phyloP scores from a whole-genome alignment of 2,113 vertebrate species.

The Calyptommatus sinebrachiatus region DNA sequence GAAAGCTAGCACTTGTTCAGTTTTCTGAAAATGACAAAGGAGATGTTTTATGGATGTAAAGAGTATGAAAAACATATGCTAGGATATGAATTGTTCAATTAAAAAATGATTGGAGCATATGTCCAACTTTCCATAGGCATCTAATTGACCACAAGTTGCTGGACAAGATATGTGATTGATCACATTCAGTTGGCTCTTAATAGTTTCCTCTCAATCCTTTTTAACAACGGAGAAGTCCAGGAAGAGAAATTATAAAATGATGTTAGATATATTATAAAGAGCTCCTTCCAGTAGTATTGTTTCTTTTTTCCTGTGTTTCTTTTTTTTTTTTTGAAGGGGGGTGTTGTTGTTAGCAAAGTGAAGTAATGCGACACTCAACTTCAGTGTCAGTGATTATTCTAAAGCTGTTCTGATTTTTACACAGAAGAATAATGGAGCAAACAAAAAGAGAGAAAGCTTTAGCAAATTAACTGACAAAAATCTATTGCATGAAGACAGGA shows the following conservation, averaged over 20 bases:
- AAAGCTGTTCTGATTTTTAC: slow-evolving; percentile 18
- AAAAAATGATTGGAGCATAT: too few species aligned
- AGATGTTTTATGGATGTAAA: too few species aligned
- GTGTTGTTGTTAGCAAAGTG: not conserved
- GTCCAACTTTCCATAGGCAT: too few species aligned
- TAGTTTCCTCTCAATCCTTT: too few species aligned
- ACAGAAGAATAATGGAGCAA: slow-evolving; percentile 24
- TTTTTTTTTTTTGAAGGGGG: too few species aligned
- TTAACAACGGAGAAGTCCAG: not conserved
- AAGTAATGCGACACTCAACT: not conserved
- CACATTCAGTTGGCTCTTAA: too few species aligned
- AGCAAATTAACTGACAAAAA: slow-evolving; percentile 36
- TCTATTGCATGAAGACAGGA: slow-evolving; percentile 13
- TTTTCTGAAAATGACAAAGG: too few species aligned
- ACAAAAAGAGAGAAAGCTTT: not conserved
- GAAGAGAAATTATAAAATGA: not conserved
- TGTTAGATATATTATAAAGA: not conserved
- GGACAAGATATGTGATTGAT: too few species aligned
- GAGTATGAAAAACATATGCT: too few species aligned
- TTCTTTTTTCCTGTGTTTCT: not conserved
- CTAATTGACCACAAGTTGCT: too few species aligned
- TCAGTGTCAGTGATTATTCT: slow-evolving; percentile 13
- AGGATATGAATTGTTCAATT: too few species aligned
- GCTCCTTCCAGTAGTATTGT: not conserved
- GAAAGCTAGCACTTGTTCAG: too few species aligned